Evolutionary conservation across 2,797 vertebrate genomes (phyloP), one percentile per base, ranked within the genome.

Genomic region (Helicolenus hilgendorfi): DNA sequence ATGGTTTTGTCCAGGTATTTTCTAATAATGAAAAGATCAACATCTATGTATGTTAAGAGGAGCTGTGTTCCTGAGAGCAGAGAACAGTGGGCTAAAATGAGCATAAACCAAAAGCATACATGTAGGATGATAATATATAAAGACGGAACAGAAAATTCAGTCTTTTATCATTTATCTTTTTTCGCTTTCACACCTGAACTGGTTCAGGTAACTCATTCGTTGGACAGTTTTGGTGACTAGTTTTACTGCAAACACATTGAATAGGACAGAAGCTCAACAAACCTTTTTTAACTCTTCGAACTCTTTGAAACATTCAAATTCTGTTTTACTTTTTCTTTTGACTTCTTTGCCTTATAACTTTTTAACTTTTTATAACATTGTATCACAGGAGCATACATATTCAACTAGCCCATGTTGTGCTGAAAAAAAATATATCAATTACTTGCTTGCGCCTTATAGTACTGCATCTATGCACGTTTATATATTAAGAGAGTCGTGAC

Each of bases 1-100:
- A 13, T 20, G 4, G 11, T 49, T 8, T 29, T 27, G 4, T 1
- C 2, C 0, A 55, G 24, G 0, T 1, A 2, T 26, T 31, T 20
- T 49, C 18, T 22, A 10, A 18, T 5, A 29, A 45, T 71, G 3
- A 1, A 9, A 65, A 11, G 49, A 59, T 63, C n/a, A 22, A n/a
- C 5, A 36, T 62, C 38, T 24, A n/a, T n/a, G 1, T n/a, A 11
- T 38, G 10, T 55, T 55, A 10, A 36, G 29, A 63, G 15, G 31
- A 35, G 20, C 11, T 63, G 29, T 60, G 59, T 62, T 63, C 29
- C 60, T 33, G 29, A 63, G 60, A 60, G 58, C n/a, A 58, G 24
- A 59, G 58, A 63, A 41, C 18, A 33, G 60, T 63, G 31, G 60
- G 33, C 29, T 63, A 63, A 63, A 35, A 35, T 11, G n/a, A 31